Conservation (phyloP, 2,888 invertebrate genomes). For the Patella pellucida region DNA sequence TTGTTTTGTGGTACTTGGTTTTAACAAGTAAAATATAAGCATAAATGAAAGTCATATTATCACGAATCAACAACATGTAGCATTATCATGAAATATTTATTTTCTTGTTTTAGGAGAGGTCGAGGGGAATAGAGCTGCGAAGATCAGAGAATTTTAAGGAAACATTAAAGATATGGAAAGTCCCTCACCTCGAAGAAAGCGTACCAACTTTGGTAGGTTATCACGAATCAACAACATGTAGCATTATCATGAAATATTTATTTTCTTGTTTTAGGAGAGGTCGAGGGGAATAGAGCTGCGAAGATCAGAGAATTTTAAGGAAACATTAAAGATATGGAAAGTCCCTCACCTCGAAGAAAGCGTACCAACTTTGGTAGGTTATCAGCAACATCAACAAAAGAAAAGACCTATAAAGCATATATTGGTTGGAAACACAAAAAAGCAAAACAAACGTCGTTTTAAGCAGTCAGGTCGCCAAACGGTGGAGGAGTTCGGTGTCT, state of each 20-base stretch:
- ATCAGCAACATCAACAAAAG: slow-evolving; percentile 6
- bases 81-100: slow-evolving; percentile 5
- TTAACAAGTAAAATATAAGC: slow-evolving; percentile 1
- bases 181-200: slow-evolving; percentile 3
- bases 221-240: slow-evolving; percentile 6
- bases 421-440: slow-evolving; percentile 1
- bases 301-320: neutral
- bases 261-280: neutral
- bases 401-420: slow-evolving; percentile 1
- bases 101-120: neutral
- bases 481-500: too few species aligned
- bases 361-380: neutral
- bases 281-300: neutral
- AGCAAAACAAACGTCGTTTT: slow-evolving; percentile 2
- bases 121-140: neutral
- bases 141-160: neutral
- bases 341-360: slow-evolving; percentile 3
- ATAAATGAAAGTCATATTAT: slow-evolving; percentile 3
- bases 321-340: neutral
- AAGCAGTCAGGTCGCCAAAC: neutral
- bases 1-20: neutral
- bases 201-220: neutral
- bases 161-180: neutral
- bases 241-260: slow-evolving; percentile 5
- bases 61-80: slow-evolving; percentile 6